Evolutionary conservation across 2,113 vertebrate genomes (phyloP).

Genomic region (Chaetodon auriga): DNA sequence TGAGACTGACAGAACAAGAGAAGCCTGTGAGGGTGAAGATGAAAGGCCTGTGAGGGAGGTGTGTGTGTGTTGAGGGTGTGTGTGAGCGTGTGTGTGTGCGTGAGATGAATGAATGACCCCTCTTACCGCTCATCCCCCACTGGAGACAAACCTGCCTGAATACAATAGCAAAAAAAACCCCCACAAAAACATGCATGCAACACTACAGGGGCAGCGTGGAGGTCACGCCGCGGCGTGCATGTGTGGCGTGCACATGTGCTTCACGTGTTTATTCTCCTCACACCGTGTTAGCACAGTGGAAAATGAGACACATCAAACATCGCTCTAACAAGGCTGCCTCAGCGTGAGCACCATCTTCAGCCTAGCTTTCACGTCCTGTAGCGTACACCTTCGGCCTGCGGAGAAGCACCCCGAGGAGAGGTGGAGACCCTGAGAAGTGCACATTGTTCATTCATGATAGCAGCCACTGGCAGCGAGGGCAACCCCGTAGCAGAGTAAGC

Average conservation of each 20-base stretch:
- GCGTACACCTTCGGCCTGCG: conserved; percentile 47
- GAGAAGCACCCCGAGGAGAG: conserved; percentile 57
- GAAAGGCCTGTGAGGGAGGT: conserved; percentile 76
- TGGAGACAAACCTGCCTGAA: conserved; percentile 29
- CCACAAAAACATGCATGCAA: conserved; percentile 31
- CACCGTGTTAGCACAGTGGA: conserved; percentile 19
- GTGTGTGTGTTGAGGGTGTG: conserved; percentile 46
- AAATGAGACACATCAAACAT: conserved; percentile 52
- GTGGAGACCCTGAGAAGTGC: conserved; percentile 58
- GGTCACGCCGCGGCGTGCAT: conserved; percentile 33
- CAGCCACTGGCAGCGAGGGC: conserved; percentile 64
- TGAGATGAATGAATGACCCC: conserved; percentile 78
- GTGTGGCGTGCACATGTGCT: conserved; percentile 5
- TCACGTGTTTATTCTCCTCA: conserved; percentile 11
- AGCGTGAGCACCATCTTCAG: conserved; percentile 25
- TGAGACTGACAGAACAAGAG: conserved; percentile 80
- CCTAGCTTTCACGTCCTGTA: background rate
- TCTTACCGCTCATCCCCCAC: conserved; percentile 62
- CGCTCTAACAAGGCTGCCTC: conserved; percentile 32
- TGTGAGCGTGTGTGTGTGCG: background rate
- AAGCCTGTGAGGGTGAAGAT: conserved; percentile 81
- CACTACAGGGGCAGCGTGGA: conserved; percentile 35
- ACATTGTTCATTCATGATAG: conserved; percentile 75
- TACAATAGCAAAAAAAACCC: conserved; percentile 58
- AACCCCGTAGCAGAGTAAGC: conserved; percentile 63